Conservation (phyloP, 2,113 vertebrate species). For the human region GRCh38 chr7:31546501-31547000, state of each 20-base stretch:
- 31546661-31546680: background rate
- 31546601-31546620: background rate
- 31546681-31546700: background rate
- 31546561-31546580: background rate
- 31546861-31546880: background rate
- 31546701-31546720: background rate
- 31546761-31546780: background rate
- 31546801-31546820: background rate
- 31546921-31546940: background rate
- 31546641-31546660: background rate
- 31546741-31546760: background rate
- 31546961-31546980: background rate
- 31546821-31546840: background rate
- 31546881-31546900: background rate
- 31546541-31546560: background rate
- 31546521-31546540: background rate
- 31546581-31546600: background rate
- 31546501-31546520: background rate
- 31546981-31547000: background rate
- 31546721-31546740: background rate
- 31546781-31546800: constrained; percentile 12
- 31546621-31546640: background rate
- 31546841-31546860: background rate
- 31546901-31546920: background rate
- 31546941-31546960: background rate